Base-by-base conservation (phyloP, 2,888 invertebrate genomes). In the Ferrisia virgata region DNA sequence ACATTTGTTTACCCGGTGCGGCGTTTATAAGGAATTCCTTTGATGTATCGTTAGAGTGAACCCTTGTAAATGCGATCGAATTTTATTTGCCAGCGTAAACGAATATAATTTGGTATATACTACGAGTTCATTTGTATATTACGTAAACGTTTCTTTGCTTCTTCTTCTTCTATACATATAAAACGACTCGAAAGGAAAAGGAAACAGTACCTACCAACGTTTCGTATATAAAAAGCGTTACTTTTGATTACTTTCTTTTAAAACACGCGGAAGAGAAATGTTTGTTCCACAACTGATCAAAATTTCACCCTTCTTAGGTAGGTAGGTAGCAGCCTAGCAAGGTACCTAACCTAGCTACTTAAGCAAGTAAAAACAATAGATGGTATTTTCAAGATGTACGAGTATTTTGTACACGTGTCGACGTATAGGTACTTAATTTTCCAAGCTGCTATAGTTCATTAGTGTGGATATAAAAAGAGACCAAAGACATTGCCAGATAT, bases 21-120 rank as follows among this genome's bases (percentile, higher is more conserved):
- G 72, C 36, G 36, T 33, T 33, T 72, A n/a, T 36, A 33, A 72
- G 36, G 72, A 72, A 72, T 72, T 72, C 36, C 72, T 72, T 72
- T 72, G 72, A 72, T 72, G 72, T 72, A 72, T 72, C 33, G 33
- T 72, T 72, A 72, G 33, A 72, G 33, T 13, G 72, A 72, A 72
- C 58, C 58, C 58, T 64, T 64, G 58, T 64, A 64, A 64, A 64
- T 64, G 58, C 58, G 28, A 64, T 64, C 58, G 58, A 64, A 64
- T 64, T 64, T 64, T 64, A 64, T 64, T 64, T 64, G 58, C 58
- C 58, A 64, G 47, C 11, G 28, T 64, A 64, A 64, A 64, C 58
- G 58, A 64, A 64, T 64, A 64, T 64, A 64, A 64, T 64, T 64
- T 64, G 58, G 58, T 64, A 58, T 18, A 18, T 58, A n/a, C n/a